Evolutionary conservation across 2,797 vertebrate species (phyloP).

Genomic region (Chaetodon trifasciatus): DNA sequence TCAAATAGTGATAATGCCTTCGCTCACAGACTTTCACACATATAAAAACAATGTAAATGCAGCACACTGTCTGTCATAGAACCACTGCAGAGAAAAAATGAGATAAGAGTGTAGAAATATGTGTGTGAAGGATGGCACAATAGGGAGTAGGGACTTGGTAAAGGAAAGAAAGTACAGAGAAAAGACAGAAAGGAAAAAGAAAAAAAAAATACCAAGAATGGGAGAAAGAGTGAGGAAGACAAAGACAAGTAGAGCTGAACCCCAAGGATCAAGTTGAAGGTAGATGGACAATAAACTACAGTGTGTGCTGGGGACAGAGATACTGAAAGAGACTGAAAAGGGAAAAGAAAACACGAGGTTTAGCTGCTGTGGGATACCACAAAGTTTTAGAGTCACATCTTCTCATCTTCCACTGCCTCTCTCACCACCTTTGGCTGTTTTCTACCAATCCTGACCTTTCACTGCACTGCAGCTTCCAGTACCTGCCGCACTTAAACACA

Average conservation of each 20-base stretch:
- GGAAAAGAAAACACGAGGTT: constrained; percentile 19
- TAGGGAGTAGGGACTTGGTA: background rate
- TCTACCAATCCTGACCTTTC: constrained; percentile 34
- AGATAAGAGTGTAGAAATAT: background rate
- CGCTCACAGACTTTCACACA: background rate
- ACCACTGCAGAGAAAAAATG: background rate
- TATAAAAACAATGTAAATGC: background rate
- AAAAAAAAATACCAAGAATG: background rate
- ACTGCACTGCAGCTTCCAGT: constrained; percentile 1
- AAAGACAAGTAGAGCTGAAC: constrained; percentile 5
- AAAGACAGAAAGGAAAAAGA: background rate
- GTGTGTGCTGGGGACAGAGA: background rate
- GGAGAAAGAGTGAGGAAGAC: constrained; percentile 6
- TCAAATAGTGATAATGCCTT: background rate
- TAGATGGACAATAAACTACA: constrained; percentile 13
- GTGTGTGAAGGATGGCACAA: background rate
- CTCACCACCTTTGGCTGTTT: constrained; percentile 21
- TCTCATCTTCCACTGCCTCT: background rate
- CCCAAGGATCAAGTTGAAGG: background rate
- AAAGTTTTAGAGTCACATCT: constrained; percentile 35
- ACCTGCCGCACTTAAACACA: constrained; percentile 41
- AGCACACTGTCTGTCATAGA: background rate
- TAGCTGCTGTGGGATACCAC: constrained; percentile 2
- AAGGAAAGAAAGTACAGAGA: background rate
- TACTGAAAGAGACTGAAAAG: background rate